Percentiles rank a stretch among this genome's conserved stretches.
Conservation (phyloP, 2,113 vertebrate species). For the Maccullochella peelii region DNA sequence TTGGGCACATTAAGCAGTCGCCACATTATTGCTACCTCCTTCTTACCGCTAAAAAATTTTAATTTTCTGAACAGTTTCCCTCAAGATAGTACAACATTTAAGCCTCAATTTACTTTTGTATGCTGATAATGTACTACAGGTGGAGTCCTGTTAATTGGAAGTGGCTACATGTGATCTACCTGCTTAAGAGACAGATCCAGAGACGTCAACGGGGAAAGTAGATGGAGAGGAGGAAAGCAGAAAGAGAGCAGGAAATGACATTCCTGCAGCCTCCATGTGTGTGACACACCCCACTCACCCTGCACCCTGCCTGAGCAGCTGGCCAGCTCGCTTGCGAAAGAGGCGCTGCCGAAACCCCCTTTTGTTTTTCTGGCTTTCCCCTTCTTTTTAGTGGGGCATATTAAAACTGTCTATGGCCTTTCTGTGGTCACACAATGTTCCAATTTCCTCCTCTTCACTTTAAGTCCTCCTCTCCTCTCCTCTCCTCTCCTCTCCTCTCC, state of each 20-base stretch:
- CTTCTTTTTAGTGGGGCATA: constrained; percentile 77
- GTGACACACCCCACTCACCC: constrained; percentile 67
- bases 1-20: constrained; percentile 5
- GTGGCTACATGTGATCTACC: neutral
- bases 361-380: constrained; percentile 83
- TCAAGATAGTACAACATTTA: neutral
- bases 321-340: constrained; percentile 80
- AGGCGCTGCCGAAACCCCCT: constrained; percentile 75
- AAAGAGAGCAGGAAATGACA: constrained; percentile 47
- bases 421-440: constrained; percentile 84
- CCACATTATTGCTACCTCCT: constrained; percentile 25
- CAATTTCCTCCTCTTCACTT: constrained; percentile 76
- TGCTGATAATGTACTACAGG: neutral
- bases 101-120: neutral
- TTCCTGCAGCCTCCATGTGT: constrained; percentile 55
- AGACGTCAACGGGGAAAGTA: constrained; percentile 30
- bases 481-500: constrained; percentile 21
- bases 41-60: neutral
- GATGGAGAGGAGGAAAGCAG: constrained; percentile 18
- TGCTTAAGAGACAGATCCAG: constrained; percentile 13
- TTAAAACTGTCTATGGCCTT: constrained; percentile 79
- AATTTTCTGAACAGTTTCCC: neutral
- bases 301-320: constrained; percentile 68
- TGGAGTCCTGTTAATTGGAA: neutral
- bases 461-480: constrained; percentile 36